Conservation (phyloP, 2,797 vertebrate species). For the Sebastiscus tertius region DNA sequence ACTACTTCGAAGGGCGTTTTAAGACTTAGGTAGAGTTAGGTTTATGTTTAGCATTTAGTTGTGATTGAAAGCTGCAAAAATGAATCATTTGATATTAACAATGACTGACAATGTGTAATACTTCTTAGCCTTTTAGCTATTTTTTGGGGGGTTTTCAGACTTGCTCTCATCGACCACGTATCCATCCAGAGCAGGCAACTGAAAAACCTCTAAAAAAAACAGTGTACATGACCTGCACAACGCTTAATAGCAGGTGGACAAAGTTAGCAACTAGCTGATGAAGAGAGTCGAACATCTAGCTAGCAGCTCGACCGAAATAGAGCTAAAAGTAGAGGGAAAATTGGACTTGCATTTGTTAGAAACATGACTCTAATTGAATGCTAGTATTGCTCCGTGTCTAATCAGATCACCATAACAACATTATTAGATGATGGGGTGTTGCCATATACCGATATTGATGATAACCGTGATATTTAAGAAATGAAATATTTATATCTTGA, state of each 20-base stretch:
- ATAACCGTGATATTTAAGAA: background rate
- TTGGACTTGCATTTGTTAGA: too few relatives aligned
- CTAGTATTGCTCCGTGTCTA: too few relatives aligned
- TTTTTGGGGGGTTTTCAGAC: too few relatives aligned
- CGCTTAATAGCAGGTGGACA: too few relatives aligned
- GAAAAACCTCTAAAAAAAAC: background rate
- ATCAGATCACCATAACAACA: too few relatives aligned
- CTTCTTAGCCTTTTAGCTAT: too few relatives aligned
- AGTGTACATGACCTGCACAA: too few relatives aligned
- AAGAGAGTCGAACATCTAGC: background rate
- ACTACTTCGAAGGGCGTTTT: background rate
- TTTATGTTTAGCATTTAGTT: background rate
- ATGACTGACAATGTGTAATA: background rate
- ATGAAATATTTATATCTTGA: background rate
- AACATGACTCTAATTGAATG: too few relatives aligned
- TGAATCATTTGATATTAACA: background rate
- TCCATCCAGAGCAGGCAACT: background rate
- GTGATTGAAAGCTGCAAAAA: background rate
- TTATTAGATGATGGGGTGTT: too few relatives aligned
- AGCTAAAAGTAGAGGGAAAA: too few relatives aligned
- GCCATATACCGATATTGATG: background rate
- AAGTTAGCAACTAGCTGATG: background rate
- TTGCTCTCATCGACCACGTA: background rate
- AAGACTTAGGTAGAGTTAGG: background rate
- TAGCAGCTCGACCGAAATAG: background rate